phyloP scores from a whole-genome alignment of 2,113 vertebrate species.

The Cynocephalus volans region DNA sequence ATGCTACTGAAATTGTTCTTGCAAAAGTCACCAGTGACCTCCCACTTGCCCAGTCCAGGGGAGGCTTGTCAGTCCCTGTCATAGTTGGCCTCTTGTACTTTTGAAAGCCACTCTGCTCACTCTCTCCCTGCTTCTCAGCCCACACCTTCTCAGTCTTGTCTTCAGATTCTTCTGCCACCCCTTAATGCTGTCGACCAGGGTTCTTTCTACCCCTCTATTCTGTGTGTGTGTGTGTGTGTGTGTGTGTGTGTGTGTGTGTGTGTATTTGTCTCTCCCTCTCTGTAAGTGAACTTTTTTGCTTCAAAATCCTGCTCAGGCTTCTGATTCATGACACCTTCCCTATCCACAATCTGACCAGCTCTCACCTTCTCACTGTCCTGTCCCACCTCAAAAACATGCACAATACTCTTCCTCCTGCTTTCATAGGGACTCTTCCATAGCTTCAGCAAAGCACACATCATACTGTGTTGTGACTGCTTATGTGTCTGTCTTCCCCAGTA shows the following conservation, averaged over 20 bases:
- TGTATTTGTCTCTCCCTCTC: neutral
- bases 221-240: neutral
- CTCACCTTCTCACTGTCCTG: neutral
- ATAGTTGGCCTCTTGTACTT: neutral
- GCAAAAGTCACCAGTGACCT: neutral
- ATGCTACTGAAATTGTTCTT: neutral
- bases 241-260: neutral
- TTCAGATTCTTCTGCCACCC: neutral
- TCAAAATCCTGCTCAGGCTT: constrained; percentile 26
- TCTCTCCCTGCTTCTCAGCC: neutral
- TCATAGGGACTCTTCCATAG: neutral
- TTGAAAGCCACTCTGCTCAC: neutral
- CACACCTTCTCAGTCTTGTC: neutral
- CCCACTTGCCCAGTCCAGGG: neutral
- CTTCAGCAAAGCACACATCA: neutral
- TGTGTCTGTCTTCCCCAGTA: neutral
- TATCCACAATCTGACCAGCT: neutral
- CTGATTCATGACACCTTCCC: neutral
- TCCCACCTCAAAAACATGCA: neutral
- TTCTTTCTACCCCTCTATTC: neutral
- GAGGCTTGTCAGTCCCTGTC: rapidly evolving
- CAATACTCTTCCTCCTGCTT: neutral
- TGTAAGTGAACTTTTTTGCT: neutral
- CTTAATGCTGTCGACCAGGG: neutral
- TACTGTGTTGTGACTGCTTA: neutral